Base-by-base conservation (phyloP, 2,888 invertebrate species). In the Drosophila subquinaria region DNA sequence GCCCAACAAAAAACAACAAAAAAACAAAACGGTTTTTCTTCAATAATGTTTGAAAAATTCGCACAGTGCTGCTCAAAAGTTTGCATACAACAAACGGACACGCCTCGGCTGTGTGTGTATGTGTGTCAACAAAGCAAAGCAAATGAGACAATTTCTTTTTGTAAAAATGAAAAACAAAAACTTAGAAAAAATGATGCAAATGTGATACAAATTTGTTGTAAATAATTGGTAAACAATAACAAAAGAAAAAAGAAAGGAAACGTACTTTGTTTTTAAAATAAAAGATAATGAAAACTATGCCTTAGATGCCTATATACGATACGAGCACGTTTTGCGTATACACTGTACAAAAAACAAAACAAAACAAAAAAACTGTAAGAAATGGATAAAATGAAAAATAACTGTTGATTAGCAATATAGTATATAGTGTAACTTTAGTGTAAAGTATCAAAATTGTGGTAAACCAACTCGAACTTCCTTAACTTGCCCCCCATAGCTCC, bases 201-300 rank as follows among this genome's bases (percentile, higher is more conserved):
- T 87, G 87, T 87, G 88, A 85, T 81, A 85, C 82, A 70, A 85
- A 85, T 88, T 85, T 82, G 84, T 88, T 87, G 82, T 85, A 86
- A 86, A 85, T 88, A 88, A 86, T 86, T 86, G 85, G 88, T 79
- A 83, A 84, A 84, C 36, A 62, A 66, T 43, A 43, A 43, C 43
- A 43, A 61, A 64, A 42, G 9, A 57, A 56, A 57, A 45, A 40
- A 15, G 10, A 33, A 33, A 68, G 35, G 51, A 55, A 66, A 15
- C 63, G 38, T 50, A 63, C 69, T 50, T 77, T 73, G 68, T 78
- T 84, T 69, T 75, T 51, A 68, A 59, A 40, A 47, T 15, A 33
- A 56, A 35, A 45, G 62, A 52, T 47, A 57, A 57, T 48, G 55
- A 59, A 73, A 79, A 86, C 84, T 84, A 84, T 88, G 86, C 86